Conservation (phyloP, 1,140 invertebrate species). For the Drosophila kohkoa region DNA sequence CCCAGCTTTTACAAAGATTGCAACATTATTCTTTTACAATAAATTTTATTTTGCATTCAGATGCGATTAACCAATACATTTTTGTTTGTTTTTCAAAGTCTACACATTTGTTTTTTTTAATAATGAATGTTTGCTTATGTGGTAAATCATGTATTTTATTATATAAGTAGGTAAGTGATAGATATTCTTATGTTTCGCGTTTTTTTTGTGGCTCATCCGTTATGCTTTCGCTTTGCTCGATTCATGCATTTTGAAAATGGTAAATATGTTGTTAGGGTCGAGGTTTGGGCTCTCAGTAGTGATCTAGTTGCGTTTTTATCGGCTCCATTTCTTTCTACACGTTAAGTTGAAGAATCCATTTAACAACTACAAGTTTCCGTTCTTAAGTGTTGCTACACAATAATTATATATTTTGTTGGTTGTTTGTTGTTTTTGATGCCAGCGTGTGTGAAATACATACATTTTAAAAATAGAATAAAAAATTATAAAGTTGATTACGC, state of each 20-base stretch:
- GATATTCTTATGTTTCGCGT: slow-evolving; percentile 62
- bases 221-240: slow-evolving; percentile 24
- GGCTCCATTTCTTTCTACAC: slow-evolving; percentile 27
- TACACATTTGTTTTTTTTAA: slow-evolving; percentile 61
- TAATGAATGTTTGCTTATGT: slow-evolving; percentile 74
- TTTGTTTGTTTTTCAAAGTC: slow-evolving; percentile 67
- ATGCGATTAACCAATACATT: slow-evolving; percentile 73
- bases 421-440: slow-evolving; percentile 51
- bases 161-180: slow-evolving; percentile 76
- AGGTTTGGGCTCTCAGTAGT: slow-evolving; percentile 4
- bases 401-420: slow-evolving; percentile 49
- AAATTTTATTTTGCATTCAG: slow-evolving; percentile 78
- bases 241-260: slow-evolving; percentile 52
- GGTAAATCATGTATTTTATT: slow-evolving; percentile 72
- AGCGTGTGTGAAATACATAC: slow-evolving; percentile 79
- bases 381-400: slow-evolving; percentile 81
- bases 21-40: slow-evolving; percentile 55
- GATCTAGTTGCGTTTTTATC: slow-evolving; percentile 1
- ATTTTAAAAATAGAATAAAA: slow-evolving; percentile 83
- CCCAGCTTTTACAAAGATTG: not conserved
- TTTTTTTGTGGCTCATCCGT: slow-evolving; percentile 60
- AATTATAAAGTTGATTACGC: slow-evolving; percentile 82
- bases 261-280: slow-evolving; percentile 37
- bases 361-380: slow-evolving; percentile 75
- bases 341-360: not conserved